These are phyloP conservation scores for Trinectes maculatus DNA, from an alignment of 2,113 vertebrate species.

Conservation along the genomic window DNA sequence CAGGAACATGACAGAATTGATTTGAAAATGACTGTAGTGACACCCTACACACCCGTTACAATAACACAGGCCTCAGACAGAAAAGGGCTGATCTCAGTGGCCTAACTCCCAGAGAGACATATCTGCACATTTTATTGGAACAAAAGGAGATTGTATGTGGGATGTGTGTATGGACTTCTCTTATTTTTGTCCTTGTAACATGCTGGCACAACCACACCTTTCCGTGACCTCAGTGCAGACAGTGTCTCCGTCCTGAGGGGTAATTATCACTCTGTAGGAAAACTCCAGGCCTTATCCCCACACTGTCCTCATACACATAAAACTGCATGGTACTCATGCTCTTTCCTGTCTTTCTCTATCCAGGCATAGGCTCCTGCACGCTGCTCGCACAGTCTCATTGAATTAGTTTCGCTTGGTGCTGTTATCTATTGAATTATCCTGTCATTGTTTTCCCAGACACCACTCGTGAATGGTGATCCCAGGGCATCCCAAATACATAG, in stretches of 20 bases:
- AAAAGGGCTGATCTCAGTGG: conserved; percentile 24
- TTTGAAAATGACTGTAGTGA: background rate
- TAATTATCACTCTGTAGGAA: conserved; percentile 35
- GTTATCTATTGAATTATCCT: conserved; percentile 56
- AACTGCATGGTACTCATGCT: conserved; percentile 26
- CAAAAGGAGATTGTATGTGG: background rate
- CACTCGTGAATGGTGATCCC: conserved; percentile 27
- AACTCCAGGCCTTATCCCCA: conserved; percentile 19
- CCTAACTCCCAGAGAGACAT: conserved; percentile 20
- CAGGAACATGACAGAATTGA: background rate
- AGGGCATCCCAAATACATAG: too few species aligned
- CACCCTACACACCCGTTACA: conserved; percentile 51
- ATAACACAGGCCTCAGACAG: conserved; percentile 38
- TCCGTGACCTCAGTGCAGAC: conserved; percentile 20
- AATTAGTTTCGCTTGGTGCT: conserved; percentile 48
- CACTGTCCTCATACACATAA: conserved; percentile 9
- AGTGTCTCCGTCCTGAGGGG: conserved; percentile 15
- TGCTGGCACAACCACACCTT: background rate
- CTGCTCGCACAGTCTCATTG: conserved; percentile 60
- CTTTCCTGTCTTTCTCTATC: conserved; percentile 39
- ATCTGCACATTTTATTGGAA: conserved; percentile 35
- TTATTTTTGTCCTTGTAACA: conserved; percentile 27
- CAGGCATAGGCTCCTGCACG: conserved; percentile 36
- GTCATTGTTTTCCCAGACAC: conserved; percentile 42
- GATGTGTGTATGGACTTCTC: conserved; percentile 5